Evolutionary conservation across 2,888 invertebrate genomes (phyloP), one percentile per base, ranked within the genome.

Genomic region (Lacanobia wlatinum): DNA sequence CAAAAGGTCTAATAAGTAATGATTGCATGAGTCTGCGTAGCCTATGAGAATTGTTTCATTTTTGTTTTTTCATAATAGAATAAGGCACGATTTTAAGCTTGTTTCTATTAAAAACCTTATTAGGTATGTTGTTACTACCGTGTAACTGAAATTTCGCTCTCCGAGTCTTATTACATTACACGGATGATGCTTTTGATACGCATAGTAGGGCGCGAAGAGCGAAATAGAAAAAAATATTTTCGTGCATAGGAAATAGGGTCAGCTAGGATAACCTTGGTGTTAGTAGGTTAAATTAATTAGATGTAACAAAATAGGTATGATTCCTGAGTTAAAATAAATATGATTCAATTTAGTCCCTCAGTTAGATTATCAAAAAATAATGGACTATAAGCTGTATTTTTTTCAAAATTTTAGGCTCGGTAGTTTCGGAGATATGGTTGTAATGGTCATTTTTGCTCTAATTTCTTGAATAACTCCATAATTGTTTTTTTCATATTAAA

Each of bases 121-220:
- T 23, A 58, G 18, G 18, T n/a, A 46, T 50, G 40, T 70, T 34
- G 40, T 18, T 70, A 23, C 16, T 46, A 16, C 18, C 40, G 40
- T 10, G 16, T 71, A n/a, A 38, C 10, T n/a, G n/a, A 46, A 73
- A 73, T 9, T 60, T 38, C 16, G 23, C 50, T 72, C 40, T 52
- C 48, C 55, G 66, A 61, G 18, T 43, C 53, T 76, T 59, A 63
- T 76, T 63, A 69, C 34, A 76, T 72, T 80, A 70, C 52, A 76
- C 63, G 72, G 76, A 2, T 12, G 38, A 73, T 46, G 61, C 16
- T 52, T 66, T 60, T 69, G 58, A 75, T 66, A 65, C 43, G 48
- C 34, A 34, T 60, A 28, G 7, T 60, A 28, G 21, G 55, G 55
- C 21, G 23, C 48, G 34, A 10, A 16, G 21, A 64, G 58, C n/a